Base-by-base conservation (phyloP, 2,113 vertebrate genomes). In the Oreochromis niloticus region DNA sequence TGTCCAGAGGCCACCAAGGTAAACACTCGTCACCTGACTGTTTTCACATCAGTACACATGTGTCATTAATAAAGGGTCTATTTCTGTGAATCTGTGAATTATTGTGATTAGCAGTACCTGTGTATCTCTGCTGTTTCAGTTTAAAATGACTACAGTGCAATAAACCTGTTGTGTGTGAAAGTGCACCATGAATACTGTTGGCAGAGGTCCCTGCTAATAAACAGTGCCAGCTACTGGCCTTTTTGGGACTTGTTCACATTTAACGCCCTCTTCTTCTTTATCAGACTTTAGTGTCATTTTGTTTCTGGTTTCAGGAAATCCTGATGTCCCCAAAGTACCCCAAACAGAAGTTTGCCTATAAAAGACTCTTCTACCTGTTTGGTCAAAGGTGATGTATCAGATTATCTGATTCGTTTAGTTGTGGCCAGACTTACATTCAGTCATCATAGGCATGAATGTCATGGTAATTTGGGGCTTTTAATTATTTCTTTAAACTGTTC, bases 291-390 rank as follows among this genome's bases (percentile, higher is more conserved):
- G 8, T 32, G 1, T 66, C 27, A 43, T 1, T n/a, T 52, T 92
- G 4, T 11, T 32, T 46, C 16, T 86, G 19, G 3, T 92, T 90
- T 86, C 81, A 97, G 96, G 94, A 96, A 79, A 41, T 96, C 61
- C 39, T 97, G 88, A 97, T 97, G 96, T 97, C 96, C 24, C 39
- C 95, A 50, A 96, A 96, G 7, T 95, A 96, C 80, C 90, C 19
- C 0, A 97, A 97, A 90, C 55, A 95, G 12, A 78, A 34, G 7
- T 27, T 7, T 6, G 2, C 30, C 17, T 94, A 96, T 89, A 90
- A 86, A 7, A 89, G 5, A 10, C 84, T 96, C 8, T 96, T 91
- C 84, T 10, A 16, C 6, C 57, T 97, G 19, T 97, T 97, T 94
- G 95, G 95, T 54, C 46, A 91, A 86, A 96, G 96, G 95, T 85